phyloP scores from a whole-genome alignment of 1,140 invertebrate species.

The Coenobita brevimanus region DNA sequence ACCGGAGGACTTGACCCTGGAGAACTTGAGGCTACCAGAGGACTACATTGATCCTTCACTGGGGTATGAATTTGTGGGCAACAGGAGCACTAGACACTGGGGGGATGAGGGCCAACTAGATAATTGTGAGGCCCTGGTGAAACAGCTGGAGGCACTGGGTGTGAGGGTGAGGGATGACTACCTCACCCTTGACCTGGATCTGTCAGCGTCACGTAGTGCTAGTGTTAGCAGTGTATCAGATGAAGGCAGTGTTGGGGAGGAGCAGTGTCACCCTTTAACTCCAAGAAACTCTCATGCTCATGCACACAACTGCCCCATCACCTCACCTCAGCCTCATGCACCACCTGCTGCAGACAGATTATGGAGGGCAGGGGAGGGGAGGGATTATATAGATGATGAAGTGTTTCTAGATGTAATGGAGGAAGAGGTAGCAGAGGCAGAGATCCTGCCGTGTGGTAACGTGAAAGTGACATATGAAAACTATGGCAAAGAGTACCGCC shows the following conservation, averaged over 20 bases:
- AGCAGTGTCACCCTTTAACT: background rate
- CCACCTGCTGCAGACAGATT: background rate
- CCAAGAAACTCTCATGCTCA: background rate
- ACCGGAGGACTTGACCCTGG: slow-evolving; percentile 53
- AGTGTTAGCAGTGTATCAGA: slow-evolving; percentile 49
- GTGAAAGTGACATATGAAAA: slow-evolving; percentile 67
- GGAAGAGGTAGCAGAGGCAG: slow-evolving; percentile 62
- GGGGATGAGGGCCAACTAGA: slow-evolving; percentile 37
- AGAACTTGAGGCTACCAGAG: slow-evolving; percentile 51
- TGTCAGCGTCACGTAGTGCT: slow-evolving; percentile 52
- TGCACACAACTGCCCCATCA: too few relatives aligned
- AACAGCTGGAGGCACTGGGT: slow-evolving; percentile 56
- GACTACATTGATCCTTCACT: slow-evolving; percentile 63
- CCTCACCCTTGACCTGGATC: slow-evolving; percentile 59
- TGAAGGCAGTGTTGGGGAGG: slow-evolving; percentile 22
- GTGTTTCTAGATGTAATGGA: slow-evolving; percentile 36
- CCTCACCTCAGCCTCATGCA: background rate
- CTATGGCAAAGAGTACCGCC: slow-evolving; percentile 58
- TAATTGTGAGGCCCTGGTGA: slow-evolving; percentile 60
- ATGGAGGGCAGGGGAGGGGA: background rate
- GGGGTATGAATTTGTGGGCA: slow-evolving; percentile 58
- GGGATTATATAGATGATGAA: slow-evolving; percentile 12
- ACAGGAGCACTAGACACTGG: background rate
- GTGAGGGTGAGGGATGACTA: slow-evolving; percentile 63
- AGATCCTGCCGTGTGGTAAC: slow-evolving; percentile 57